Conservation (phyloP, 2,888 invertebrate species). For the Clostera curtula region DNA sequence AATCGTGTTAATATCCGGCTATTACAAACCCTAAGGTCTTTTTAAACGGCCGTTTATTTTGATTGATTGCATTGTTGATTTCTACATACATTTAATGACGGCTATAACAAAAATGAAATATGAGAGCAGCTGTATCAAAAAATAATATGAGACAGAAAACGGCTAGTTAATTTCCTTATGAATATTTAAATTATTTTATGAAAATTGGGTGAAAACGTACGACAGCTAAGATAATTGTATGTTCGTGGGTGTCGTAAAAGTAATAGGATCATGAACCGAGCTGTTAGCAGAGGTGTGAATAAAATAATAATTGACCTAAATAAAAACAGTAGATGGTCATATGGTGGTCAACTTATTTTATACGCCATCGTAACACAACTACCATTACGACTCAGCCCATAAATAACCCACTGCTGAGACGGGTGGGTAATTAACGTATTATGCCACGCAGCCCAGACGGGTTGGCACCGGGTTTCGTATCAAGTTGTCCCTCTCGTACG, state of each 20-base stretch:
- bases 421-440: too few relatives aligned
- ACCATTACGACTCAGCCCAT: too few relatives aligned
- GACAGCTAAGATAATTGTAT: slow-evolving; percentile 15
- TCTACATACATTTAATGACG: slow-evolving; percentile 43
- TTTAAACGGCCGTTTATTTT: slow-evolving; percentile 57
- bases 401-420: too few relatives aligned
- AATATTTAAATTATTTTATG: slow-evolving; percentile 21
- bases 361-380: too few relatives aligned
- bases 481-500: too few relatives aligned
- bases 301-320: too few relatives aligned
- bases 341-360: too few relatives aligned
- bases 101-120: slow-evolving; percentile 47
- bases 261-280: slow-evolving; percentile 9
- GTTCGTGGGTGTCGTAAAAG: slow-evolving; percentile 14
- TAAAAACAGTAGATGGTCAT: too few relatives aligned
- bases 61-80: slow-evolving; percentile 58
- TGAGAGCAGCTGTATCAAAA: slow-evolving; percentile 28
- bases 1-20: slow-evolving; percentile 48
- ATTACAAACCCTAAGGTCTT: slow-evolving; percentile 33
- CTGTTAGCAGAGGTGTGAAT: slow-evolving; percentile 3
- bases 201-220: slow-evolving; percentile 14
- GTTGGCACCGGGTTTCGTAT: too few relatives aligned
- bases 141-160: slow-evolving; percentile 33
- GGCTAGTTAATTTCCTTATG: slow-evolving; percentile 24
- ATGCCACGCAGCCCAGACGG: too few relatives aligned